Conservation (phyloP, 2,113 vertebrate species). For the Bubo blakistoni region DNA sequence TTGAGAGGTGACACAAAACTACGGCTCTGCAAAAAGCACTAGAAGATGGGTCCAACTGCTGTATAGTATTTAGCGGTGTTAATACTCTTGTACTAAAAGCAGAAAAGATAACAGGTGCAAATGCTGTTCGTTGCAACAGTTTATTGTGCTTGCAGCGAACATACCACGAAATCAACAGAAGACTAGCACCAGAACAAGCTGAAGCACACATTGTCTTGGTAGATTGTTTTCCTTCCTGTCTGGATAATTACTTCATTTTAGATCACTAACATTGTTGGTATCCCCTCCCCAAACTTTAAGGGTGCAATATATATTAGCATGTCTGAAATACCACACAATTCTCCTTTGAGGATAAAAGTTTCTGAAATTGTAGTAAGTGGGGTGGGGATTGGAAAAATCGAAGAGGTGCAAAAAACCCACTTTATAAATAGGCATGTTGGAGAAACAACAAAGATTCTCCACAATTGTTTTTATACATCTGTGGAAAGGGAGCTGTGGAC, state of each 20-base stretch:
- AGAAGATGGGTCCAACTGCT: background rate
- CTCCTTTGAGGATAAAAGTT: background rate
- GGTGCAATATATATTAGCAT: background rate
- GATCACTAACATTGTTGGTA: background rate
- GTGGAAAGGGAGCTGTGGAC: background rate
- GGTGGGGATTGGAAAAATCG: background rate
- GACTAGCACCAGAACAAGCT: background rate
- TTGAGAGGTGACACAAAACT: background rate
- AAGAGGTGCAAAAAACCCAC: background rate
- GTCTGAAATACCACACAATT: background rate
- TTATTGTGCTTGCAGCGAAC: background rate
- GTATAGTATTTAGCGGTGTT: background rate
- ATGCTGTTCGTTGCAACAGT: background rate
- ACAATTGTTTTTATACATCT: background rate
- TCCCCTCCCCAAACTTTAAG: background rate
- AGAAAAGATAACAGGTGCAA: background rate
- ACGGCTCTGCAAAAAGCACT: background rate
- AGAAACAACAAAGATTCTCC: background rate
- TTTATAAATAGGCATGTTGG: background rate
- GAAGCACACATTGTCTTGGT: background rate
- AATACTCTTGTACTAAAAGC: background rate
- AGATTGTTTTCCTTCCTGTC: conserved; percentile 12
- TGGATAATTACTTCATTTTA: background rate
- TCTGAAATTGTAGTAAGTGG: background rate
- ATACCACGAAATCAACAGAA: background rate